phyloP scores from a whole-genome alignment of 2,888 invertebrate species.

The Tenthredo scrophulariae region DNA sequence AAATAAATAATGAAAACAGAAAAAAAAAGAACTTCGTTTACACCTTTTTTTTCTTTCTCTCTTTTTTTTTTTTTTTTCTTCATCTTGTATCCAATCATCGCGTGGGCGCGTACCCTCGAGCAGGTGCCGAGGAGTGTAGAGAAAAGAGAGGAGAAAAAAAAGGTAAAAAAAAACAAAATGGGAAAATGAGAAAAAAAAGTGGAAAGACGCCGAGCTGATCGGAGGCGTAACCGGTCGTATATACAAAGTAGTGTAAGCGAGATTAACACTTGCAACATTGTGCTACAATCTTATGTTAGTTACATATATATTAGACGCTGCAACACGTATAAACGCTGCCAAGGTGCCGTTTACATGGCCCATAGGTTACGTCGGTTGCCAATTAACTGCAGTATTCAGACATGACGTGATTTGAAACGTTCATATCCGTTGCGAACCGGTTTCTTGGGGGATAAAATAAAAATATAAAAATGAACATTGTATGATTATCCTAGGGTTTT shows the following conservation, averaged over 20 bases:
- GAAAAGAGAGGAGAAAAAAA: background rate
- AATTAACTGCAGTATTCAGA: conserved; percentile 1
- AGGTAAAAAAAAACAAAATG: background rate
- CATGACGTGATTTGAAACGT: background rate
- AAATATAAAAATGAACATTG: background rate
- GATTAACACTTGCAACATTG: conserved; percentile 3
- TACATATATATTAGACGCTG: background rate
- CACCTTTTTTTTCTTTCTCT: background rate
- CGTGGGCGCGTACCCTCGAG: background rate
- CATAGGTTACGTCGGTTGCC: background rate
- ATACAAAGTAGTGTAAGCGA: conserved; percentile 13
- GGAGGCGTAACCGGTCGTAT: conserved; percentile 31
- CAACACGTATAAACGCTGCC: conserved; percentile 25
- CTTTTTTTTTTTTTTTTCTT: background rate
- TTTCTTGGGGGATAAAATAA: background rate
- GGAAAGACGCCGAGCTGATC: background rate
- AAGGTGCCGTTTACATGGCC: conserved; percentile 12
- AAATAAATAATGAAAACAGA: background rate
- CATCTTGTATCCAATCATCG: background rate
- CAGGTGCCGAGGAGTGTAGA: background rate
- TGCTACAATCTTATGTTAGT: background rate
- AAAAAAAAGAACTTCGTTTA: background rate
- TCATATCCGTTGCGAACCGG: background rate
- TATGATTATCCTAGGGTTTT: background rate
- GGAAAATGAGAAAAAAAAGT: background rate